These are phyloP conservation scores for Cecropterus lyciades DNA, from an alignment of 1,140 invertebrate genomes.

Conservation along the genomic window DNA sequence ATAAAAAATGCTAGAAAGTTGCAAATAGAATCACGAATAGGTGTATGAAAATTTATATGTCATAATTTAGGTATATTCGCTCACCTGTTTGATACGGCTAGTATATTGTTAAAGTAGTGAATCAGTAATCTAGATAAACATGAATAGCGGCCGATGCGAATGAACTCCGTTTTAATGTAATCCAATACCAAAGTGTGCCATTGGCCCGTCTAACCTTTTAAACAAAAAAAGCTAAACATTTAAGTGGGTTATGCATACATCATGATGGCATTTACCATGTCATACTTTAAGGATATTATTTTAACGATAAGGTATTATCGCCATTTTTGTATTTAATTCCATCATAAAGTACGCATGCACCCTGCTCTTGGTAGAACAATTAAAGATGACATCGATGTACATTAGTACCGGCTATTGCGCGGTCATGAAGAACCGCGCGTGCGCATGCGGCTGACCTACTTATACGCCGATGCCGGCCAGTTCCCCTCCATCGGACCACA, in stretches of 20 bases:
- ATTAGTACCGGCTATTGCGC: constrained; percentile 36
- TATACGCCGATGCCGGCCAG: constrained; percentile 59
- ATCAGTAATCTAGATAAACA: constrained; percentile 75
- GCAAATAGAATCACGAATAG: too few relatives aligned
- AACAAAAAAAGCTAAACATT: constrained; percentile 56
- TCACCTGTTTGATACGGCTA: constrained; percentile 48
- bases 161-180: constrained; percentile 79
- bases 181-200: constrained; percentile 74
- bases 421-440: constrained; percentile 67
- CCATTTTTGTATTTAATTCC: neutral
- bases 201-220: constrained; percentile 76
- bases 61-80: constrained; percentile 10
- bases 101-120: constrained; percentile 67
- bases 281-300: neutral
- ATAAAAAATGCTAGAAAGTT: too few relatives aligned
- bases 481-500: constrained; percentile 61
- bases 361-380: constrained; percentile 10
- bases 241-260: constrained; percentile 59
- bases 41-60: neutral
- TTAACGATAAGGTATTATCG: neutral
- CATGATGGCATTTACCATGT: constrained; percentile 39
- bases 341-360: neutral
- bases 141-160: constrained; percentile 74
- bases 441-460: constrained; percentile 75
- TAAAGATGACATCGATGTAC: constrained; percentile 22